Conservation (phyloP, 2,888 invertebrate species). For the Andrena trimmerana region DNA sequence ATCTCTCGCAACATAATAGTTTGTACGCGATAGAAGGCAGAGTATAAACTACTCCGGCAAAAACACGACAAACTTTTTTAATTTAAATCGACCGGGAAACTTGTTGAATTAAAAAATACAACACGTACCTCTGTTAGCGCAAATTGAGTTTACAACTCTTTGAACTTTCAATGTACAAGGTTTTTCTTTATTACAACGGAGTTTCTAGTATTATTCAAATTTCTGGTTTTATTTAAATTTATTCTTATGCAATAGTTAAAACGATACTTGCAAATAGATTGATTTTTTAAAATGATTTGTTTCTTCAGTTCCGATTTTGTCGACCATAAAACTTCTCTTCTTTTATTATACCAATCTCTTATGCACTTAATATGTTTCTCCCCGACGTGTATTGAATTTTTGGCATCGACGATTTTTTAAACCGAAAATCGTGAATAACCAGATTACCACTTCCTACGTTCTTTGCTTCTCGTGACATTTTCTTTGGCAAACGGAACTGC, state of each 20-base stretch:
- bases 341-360: neutral
- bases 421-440: constrained; percentile 11
- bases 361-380: neutral
- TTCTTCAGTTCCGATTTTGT: too few species aligned
- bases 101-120: too few species aligned
- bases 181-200: neutral
- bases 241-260: neutral
- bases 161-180: neutral
- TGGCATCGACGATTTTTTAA: constrained; percentile 2
- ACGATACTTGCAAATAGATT: neutral
- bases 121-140: too few species aligned
- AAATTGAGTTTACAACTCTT: neutral
- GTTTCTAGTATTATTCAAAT: neutral
- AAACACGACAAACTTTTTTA: too few species aligned
- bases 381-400: neutral
- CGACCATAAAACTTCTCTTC: neutral
- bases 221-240: neutral
- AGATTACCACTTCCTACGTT: constrained; percentile 12
- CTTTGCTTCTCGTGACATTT: constrained; percentile 28
- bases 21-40: too few species aligned
- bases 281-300: neutral
- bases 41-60: too few species aligned
- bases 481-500: constrained; percentile 14
- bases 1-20: too few species aligned
- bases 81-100: too few species aligned